Evolutionary conservation across 2,113 vertebrate genomes (phyloP), one percentile per base, ranked within the genome.

Genomic region (Pelvicachromis taeniatus): DNA sequence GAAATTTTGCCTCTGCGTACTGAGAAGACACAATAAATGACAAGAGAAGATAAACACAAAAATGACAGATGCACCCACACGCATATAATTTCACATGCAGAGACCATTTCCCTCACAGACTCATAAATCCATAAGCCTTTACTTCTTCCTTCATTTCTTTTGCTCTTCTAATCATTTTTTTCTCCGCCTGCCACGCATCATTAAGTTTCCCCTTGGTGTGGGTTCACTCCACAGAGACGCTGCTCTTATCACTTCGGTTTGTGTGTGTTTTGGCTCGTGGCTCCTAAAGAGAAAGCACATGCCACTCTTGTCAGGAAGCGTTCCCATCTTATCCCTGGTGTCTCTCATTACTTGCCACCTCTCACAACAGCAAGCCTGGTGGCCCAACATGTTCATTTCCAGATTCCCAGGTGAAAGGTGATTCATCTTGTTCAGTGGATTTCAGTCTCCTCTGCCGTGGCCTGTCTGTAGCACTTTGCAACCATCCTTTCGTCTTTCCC

Each of bases 351-450:
- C 52, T 29, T 65, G 26, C 38, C 42, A 45, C 65, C 59, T 56
- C 73, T 40, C 42, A 33, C 78, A 65, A 4, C 23, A 55, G 38
- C n/a, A 61, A 42, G 53, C 48, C 19, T 52, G 26, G 23, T 55
- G 61, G 35, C 9, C 63, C 29, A 9, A 59, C 21, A 35, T 29
- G 78, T 85, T 65, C 84, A 48, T 84, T 73, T 45, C 50, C 81
- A 63, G 63, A 42, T 13, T 77, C 42, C 23, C 48, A 58, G 40
- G 55, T 65, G 79, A 84, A 56, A 90, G 83, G 73, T 80, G 70
- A 90, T 92, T 90, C 26, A 85, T 91, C 83, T 90, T 90, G 42
- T 82, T 90, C 85, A 87, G 1, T 52, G 19, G 26, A 50, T 58
- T 82, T 29, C 77, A 82, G 63, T 85, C 54, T 56, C 11, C 3